Evolutionary conservation across 1,140 invertebrate genomes (phyloP).

Genomic region (Trichoplusia ni): DNA sequence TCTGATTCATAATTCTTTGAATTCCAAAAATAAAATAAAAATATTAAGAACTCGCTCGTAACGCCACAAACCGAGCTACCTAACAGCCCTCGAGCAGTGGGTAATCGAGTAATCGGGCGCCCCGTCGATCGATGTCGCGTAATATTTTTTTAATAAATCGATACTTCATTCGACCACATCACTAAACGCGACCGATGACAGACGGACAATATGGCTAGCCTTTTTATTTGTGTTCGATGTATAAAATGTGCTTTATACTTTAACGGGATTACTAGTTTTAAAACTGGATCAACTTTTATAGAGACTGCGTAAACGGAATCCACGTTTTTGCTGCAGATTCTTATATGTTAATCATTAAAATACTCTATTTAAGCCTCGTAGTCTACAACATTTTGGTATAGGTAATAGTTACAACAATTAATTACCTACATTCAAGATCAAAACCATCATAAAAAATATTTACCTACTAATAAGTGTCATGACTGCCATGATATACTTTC

Average conservation of each 20-base stretch:
- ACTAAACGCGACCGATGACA: slow-evolving; percentile 27
- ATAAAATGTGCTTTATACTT: slow-evolving; percentile 6
- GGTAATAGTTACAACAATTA: too few relatives aligned
- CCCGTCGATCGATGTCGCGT: slow-evolving; percentile 30
- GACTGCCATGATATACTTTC: background rate
- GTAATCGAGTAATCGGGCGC: slow-evolving; percentile 31
- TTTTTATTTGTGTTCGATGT: slow-evolving; percentile 6
- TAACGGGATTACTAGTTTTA: slow-evolving; percentile 4
- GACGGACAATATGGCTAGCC: slow-evolving; percentile 11
- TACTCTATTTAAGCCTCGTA: too few relatives aligned
- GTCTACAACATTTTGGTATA: too few relatives aligned
- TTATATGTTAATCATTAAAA: too few relatives aligned
- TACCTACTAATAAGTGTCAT: too few relatives aligned
- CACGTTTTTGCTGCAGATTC: too few relatives aligned
- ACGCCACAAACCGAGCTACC: slow-evolving; percentile 17
- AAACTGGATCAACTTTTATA: background rate
- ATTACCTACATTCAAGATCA: too few relatives aligned
- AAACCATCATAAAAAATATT: too few relatives aligned
- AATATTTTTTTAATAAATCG: slow-evolving; percentile 32
- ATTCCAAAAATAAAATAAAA: background rate
- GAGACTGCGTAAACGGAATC: background rate
- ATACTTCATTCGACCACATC: slow-evolving; percentile 30
- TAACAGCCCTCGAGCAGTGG: slow-evolving; percentile 30
- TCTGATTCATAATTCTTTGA: too few relatives aligned
- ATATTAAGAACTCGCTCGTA: slow-evolving; percentile 12